Base-by-base conservation (phyloP, 2,113 vertebrate genomes). In the Microtus ochrogaster region DNA sequence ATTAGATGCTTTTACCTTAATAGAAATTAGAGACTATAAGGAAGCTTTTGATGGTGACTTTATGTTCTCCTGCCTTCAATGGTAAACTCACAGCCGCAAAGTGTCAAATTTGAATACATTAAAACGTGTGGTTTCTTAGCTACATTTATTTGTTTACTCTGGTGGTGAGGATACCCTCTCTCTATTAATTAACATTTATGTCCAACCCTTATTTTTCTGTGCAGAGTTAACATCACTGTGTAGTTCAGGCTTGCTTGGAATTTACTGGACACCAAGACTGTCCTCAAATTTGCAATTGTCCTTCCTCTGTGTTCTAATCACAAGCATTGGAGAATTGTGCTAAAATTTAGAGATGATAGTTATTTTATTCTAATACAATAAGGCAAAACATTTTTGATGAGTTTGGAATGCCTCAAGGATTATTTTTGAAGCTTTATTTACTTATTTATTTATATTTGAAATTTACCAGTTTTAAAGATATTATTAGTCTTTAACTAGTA, bases 341-440 rank as follows among this genome's bases (percentile, higher is more conserved):
- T 47, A 19, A 4, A 1, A 52, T 1, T 19, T 52, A 33, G 12
- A 47, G 26, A 16, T 9, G 3, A 74, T 74, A 86, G 2, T 24
- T 85, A 13, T 12, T 89, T 81, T 44, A 68, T 72, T n/a, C 2
- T n/a, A 72, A 83, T 83, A 77, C 55, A 83, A 93, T 72, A 44
- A 63, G 11, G 66, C 77, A 52, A 74, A 77, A 58, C 61, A 49
- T 77, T 61, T 72, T 72, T 36, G n/a, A 26, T 61, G 3, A 58
- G 63, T 61, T 44, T 78, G 8, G 7, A 90, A 88, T 94, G n/a
- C 0, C 39, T 49, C 14, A 92, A 91, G 41, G 5, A 22, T 41
- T 39, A 36, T 73, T 55, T 63, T 91, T 16, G 4, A 19, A 61
- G 19, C 6, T 47, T 85, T 49, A 88, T 44, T 11, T 68, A 14